A percentile compares a stretch with the other conserved stretches of the same genome.
These are phyloP conservation scores for Psilopogon haemacephalus DNA, from an alignment of 2,113 vertebrate species.

Conservation along the genomic window DNA sequence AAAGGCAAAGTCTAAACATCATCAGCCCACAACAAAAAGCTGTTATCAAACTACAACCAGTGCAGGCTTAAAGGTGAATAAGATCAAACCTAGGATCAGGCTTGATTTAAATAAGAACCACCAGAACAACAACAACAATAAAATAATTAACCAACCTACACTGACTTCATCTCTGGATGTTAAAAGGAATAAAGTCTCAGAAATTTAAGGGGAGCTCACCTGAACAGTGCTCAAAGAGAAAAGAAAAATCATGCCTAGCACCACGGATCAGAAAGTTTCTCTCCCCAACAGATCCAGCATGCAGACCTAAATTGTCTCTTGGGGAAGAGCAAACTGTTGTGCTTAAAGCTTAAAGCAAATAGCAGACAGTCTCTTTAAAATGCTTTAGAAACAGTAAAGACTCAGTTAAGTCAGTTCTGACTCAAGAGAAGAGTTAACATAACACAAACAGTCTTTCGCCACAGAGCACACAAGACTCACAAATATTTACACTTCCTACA, in stretches of 20 bases:
- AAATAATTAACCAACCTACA: background rate
- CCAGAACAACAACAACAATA: background rate
- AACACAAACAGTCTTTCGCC: background rate
- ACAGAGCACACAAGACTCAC: background rate
- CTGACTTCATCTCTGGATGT: background rate
- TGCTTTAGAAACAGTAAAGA: background rate
- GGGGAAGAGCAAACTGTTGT: background rate
- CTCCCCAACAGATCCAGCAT: background rate
- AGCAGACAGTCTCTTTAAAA: background rate
- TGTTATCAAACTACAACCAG: background rate
- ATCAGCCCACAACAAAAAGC: background rate
- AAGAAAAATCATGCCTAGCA: background rate
- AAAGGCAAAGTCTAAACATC: background rate
- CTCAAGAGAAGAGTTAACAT: background rate
- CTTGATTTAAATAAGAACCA: background rate
- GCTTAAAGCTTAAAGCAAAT: background rate
- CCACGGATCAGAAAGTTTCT: background rate
- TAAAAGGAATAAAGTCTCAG: background rate
- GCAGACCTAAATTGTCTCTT: background rate
- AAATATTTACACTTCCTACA: background rate
- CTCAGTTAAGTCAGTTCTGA: background rate
- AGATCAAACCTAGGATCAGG: background rate
- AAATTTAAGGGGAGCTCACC: background rate
- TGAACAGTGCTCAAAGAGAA: background rate
- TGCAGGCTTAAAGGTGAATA: background rate